Evolutionary conservation across 2,113 vertebrate genomes (phyloP), one percentile per base, ranked within the genome.

Genomic region (Thalassoma bifasciatum): DNA sequence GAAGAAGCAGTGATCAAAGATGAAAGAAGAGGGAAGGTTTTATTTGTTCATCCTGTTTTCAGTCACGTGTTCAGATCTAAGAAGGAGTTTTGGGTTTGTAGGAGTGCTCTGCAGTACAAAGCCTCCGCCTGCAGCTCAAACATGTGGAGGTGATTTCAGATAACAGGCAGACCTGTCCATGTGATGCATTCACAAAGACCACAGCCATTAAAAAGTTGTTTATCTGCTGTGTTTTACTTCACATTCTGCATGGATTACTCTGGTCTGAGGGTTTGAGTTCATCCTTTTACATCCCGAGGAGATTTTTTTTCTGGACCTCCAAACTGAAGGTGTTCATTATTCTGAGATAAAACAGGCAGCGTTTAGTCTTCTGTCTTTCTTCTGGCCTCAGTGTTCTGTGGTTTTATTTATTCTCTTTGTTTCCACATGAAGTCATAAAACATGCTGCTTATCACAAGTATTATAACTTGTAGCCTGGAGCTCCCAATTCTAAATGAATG

Each of bases 81-180:
- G 50, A 71, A 46, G 44, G 34, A 69, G 13, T 4, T 26, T 60
- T 66, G 53, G 40, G 53, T 62, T 62, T 19, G 51, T 44, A 10
- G 21, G 3, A 46, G 53, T 10, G 26, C 9, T 47, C 50, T 72
- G 37, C 50, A 14, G 44, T 49, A 47, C 4, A 8, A 64, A 82
- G 69, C 22, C 23, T 56, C 49, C 2, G 53, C 65, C 68, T 54
- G 51, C 60, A 83, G 66, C 63, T 40, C 6, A n/a, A 53, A 67
- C 72, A 87, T 75, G 51, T 86, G 81, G 80, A 86, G 79, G 54
- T 73, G 49, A 52, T 76, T 77, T 72, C 38, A 58, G 44, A 47
- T 53, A 58, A 40, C 40, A 49, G 24, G 59, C 54, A 19, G 34
- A 44, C 34, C 51, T 59, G 63, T 68, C 50, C 47, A 23, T 67